These are phyloP conservation scores for Seriola aureovittata DNA, from an alignment of 2,113 vertebrate genomes.

Conservation along the genomic window DNA sequence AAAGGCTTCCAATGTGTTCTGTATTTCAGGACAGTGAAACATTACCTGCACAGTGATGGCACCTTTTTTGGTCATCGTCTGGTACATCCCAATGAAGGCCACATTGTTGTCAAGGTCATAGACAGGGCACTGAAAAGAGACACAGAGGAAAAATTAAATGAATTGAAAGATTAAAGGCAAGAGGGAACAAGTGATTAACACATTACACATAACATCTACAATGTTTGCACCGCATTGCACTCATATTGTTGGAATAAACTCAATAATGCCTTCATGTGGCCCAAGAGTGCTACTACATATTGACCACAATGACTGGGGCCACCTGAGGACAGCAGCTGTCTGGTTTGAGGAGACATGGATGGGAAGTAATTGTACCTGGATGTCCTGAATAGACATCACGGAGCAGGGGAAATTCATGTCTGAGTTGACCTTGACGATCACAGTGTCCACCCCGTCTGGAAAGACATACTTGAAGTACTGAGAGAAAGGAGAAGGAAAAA, in stretches of 20 bases:
- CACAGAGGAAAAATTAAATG: not conserved
- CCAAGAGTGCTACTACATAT: not conserved
- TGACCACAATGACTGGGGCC: slow-evolving; percentile 5
- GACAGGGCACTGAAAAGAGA: slow-evolving; percentile 90
- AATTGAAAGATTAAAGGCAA: not conserved
- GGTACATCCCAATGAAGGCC: slow-evolving; percentile 98
- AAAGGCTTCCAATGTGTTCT: not conserved
- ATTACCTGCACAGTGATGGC: slow-evolving; percentile 98
- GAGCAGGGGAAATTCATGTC: slow-evolving; percentile 94
- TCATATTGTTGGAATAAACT: not conserved
- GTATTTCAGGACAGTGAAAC: not conserved
- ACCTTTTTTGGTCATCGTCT: slow-evolving; percentile 98
- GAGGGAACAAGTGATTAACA: not conserved
- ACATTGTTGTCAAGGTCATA: slow-evolving; percentile 99
- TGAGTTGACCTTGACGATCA: slow-evolving; percentile 96
- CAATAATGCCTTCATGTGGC: not conserved
- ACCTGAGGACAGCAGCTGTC: slow-evolving; percentile 24
- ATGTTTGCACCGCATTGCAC: not conserved
- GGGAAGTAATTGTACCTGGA: slow-evolving; percentile 86
- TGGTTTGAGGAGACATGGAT: not conserved
- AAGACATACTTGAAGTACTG: slow-evolving; percentile 98
- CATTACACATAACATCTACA: not conserved
- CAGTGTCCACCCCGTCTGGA: slow-evolving; percentile 90
- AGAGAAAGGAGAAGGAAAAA: not conserved
- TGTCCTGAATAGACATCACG: slow-evolving; percentile 97